phyloP scores from a whole-genome alignment of 2,888 invertebrate genomes.

The Ditylenchus weischeri region DNA sequence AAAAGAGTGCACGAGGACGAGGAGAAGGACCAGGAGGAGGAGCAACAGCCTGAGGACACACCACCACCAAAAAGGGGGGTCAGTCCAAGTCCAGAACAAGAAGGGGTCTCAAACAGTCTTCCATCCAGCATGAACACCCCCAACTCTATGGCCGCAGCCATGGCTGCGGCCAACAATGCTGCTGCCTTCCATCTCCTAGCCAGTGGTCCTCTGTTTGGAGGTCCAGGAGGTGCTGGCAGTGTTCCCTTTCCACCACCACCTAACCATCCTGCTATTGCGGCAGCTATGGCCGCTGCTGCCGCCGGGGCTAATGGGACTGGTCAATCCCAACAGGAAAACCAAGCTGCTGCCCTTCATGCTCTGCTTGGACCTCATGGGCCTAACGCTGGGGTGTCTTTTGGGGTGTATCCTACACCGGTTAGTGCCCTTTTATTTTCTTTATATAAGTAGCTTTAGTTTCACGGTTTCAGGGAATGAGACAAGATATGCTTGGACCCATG shows the following conservation, averaged over 20 bases:
- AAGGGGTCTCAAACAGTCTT: not conserved
- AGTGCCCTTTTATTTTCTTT: not conserved
- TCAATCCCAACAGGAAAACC: not conserved
- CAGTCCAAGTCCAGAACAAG: not conserved
- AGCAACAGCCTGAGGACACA: conserved; percentile 6
- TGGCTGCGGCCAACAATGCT: conserved; percentile 1
- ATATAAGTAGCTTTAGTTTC: not conserved
- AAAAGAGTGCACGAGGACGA: conserved; percentile 4
- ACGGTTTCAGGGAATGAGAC: conserved; percentile 6
- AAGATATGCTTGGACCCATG: conserved; percentile 3
- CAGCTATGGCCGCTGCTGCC: conserved; percentile 3
- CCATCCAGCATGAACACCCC: conserved; percentile 1
- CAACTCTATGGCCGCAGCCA: not conserved
- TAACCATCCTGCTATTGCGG: not conserved
- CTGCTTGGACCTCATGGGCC: not conserved
- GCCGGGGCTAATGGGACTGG: not conserved
- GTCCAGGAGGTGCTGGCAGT: not conserved
- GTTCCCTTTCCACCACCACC: not conserved
- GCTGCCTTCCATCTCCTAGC: conserved; percentile 4
- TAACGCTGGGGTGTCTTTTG: not conserved
- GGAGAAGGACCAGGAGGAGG: conserved; percentile 1
- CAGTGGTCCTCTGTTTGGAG: conserved; percentile 13
- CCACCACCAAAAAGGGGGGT: not conserved
- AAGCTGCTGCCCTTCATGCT: conserved; percentile 10
- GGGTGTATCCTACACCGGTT: conserved; percentile 14